Conservation (phyloP, 1,140 invertebrate genomes). For the Aphaenogaster floridana region DNA sequence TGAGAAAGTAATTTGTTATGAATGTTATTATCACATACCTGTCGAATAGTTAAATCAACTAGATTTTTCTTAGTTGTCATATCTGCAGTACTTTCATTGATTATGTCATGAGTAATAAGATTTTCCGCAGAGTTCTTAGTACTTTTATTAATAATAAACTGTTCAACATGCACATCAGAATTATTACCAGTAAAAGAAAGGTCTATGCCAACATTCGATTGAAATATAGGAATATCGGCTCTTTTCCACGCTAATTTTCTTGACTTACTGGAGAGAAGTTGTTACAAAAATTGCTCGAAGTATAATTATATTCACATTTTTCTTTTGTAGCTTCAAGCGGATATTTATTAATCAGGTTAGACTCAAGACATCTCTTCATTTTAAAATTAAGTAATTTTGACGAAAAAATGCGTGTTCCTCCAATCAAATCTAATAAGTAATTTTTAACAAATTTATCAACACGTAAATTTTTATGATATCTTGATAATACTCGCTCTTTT, state of each 20-base stretch:
- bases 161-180: neutral
- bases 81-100: neutral
- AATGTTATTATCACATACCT: neutral
- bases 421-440: neutral
- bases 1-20: too few relatives aligned
- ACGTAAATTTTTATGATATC: neutral
- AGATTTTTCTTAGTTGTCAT: neutral
- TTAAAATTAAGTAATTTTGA: slow-evolving; percentile 9
- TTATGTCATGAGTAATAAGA: neutral
- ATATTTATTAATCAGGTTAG: neutral
- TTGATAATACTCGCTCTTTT: slow-evolving; percentile 3
- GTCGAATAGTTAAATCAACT: neutral
- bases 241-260: slow-evolving; percentile 4
- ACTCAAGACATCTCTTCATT: neutral
- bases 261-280: neutral
- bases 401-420: neutral
- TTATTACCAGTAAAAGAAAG: neutral
- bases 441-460: neutral
- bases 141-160: neutral
- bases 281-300: neutral
- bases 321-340: slow-evolving; percentile 4
- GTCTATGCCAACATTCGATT: neutral
- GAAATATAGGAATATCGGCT: slow-evolving; percentile 1
- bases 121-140: neutral
- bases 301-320: neutral